Evolutionary conservation across 2,888 invertebrate species (phyloP).

Genomic region (Oxyteleia sp.): DNA sequence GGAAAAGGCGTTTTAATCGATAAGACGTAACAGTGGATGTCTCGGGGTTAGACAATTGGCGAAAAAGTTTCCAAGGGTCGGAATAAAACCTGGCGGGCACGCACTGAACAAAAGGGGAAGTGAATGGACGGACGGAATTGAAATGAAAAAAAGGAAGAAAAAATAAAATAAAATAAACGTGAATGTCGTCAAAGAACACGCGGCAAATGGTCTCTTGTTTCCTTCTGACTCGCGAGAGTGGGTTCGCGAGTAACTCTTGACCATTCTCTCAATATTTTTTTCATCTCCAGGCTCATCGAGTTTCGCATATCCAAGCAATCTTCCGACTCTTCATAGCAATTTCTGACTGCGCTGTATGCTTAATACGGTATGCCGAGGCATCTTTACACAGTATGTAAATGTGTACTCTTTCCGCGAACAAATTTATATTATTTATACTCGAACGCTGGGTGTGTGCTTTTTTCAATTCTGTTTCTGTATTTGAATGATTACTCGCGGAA

Average conservation of each 20-base stretch:
- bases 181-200: constrained; percentile 70
- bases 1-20: no score
- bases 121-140: constrained; percentile 37
- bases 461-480: constrained; percentile 25
- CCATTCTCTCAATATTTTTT: constrained; percentile 67
- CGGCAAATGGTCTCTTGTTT: constrained; percentile 76
- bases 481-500: constrained; percentile 3
- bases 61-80: no score
- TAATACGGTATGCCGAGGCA: constrained; percentile 54
- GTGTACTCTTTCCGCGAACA: constrained; percentile 44
- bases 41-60: no score
- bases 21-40: no score
- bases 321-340: constrained; percentile 67
- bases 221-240: constrained; percentile 61
- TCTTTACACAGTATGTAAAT: constrained; percentile 55
- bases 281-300: constrained; percentile 61
- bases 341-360: constrained; percentile 55
- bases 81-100: no score
- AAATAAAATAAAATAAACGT: no score
- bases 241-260: constrained; percentile 62
- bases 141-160: constrained; percentile 48
- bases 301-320: constrained; percentile 68
- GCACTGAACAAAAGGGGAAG: no score
- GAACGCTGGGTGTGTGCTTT: constrained; percentile 20
- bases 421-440: constrained; percentile 56